Conservation (phyloP, 2,888 invertebrate genomes). For the Tachystola acroxantha region DNA sequence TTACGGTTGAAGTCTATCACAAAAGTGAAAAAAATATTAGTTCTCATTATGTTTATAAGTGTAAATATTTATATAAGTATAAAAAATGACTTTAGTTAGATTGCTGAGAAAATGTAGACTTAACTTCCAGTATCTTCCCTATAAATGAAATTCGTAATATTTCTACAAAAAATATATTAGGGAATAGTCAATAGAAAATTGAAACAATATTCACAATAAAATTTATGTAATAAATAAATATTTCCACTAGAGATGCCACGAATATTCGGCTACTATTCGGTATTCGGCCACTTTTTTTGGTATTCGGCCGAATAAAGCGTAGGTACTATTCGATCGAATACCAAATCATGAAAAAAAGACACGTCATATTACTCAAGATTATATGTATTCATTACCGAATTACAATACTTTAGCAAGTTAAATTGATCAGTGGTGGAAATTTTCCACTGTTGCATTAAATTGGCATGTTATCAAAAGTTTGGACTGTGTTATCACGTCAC, state of each 20-base stretch:
- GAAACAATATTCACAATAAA: background rate
- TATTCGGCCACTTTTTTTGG: too few species aligned
- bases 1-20: slow-evolving; percentile 21
- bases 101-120: slow-evolving; percentile 26
- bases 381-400: too few species aligned
- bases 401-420: too few species aligned
- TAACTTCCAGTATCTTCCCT: slow-evolving; percentile 23
- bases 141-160: slow-evolving; percentile 20
- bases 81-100: slow-evolving; percentile 32
- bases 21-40: slow-evolving; percentile 15
- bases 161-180: slow-evolving; percentile 3
- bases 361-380: too few species aligned
- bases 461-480: slow-evolving; percentile 1
- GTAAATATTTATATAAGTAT: slow-evolving; percentile 28
- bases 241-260: too few species aligned
- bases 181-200: background rate
- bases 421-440: too few species aligned
- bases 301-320: too few species aligned
- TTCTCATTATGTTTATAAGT: slow-evolving; percentile 30
- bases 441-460: slow-evolving; percentile 1
- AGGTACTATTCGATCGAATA: too few species aligned
- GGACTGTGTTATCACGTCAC: background rate
- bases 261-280: too few species aligned
- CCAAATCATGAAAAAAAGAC: too few species aligned
- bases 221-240: background rate